phyloP scores from a whole-genome alignment of 2,888 invertebrate genomes.

The Kuschelorhynchus macadamiae region DNA sequence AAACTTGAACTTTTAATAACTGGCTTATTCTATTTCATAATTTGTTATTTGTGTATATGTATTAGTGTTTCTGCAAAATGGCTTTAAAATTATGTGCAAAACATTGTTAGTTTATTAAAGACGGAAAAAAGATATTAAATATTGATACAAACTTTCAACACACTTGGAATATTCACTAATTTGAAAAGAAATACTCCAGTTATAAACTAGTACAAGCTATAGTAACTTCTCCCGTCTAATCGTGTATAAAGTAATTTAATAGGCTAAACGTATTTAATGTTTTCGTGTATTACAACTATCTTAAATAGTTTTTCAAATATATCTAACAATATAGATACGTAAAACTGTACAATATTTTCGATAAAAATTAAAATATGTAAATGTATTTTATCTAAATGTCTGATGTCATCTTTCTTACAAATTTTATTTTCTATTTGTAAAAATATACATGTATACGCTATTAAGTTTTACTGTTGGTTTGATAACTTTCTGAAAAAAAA shows the following conservation, averaged over 20 bases:
- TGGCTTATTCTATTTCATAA: background rate
- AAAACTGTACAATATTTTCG: constrained; percentile 69
- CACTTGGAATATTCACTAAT: too few relatives aligned
- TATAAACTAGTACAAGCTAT: constrained; percentile 6
- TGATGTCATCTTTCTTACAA: constrained; percentile 57
- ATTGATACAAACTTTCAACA: too few relatives aligned
- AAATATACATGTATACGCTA: constrained; percentile 64
- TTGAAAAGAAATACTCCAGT: too few relatives aligned
- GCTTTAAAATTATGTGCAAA: too few relatives aligned
- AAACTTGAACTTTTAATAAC: background rate
- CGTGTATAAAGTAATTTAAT: constrained; percentile 61
- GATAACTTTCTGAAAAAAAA: too few relatives aligned
- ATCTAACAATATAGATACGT: constrained; percentile 66
- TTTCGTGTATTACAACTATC: constrained; percentile 26
- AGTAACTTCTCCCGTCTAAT: constrained; percentile 51
- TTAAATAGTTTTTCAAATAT: constrained; percentile 24
- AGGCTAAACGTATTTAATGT: constrained; percentile 53
- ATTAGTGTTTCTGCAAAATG: too few relatives aligned
- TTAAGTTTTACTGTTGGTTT: constrained; percentile 48
- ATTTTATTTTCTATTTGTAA: constrained; percentile 59
- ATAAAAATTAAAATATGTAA: constrained; percentile 60
- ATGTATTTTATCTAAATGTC: constrained; percentile 54
- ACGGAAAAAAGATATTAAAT: too few relatives aligned
- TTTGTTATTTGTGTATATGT: constrained; percentile 3
- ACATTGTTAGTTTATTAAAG: too few relatives aligned